Evolutionary conservation across 2,797 vertebrate genomes (phyloP), one percentile per base, ranked within the genome.

Genomic region (Brachymystax lenok): DNA sequence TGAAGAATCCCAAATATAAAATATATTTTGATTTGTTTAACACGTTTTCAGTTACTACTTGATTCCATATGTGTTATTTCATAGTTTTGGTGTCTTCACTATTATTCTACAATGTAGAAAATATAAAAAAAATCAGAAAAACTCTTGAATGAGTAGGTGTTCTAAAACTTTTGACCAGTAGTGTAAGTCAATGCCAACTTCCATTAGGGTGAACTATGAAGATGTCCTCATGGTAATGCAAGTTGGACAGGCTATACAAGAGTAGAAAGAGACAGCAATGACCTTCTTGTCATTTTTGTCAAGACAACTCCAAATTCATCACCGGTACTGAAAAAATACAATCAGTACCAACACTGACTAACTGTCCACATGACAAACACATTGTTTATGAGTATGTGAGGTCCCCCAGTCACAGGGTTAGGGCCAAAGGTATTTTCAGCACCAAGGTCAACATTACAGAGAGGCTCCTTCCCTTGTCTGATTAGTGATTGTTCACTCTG

Each of bases 301-400:
- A 13, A 71, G 17, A 71, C 3, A 1, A 6, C 70, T 74, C 74
- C 69, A 46, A 40, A 30, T 77, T 74, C n/a, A 76, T 35, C 70
- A 40, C 30, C 12, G 19, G 56, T 24, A 74, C 56, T 77, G 78
- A 74, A 76, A 77, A 59, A 35, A 71, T 74, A 51, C 67, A 54
- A 76, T 76, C 74, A 78, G 81, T 67, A 74, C 78, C 59, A 76
- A 59, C 56, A 71, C 79, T 80, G 69, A 78, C 82, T 83, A 81
- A 79, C 66, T 79, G 78, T 84, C 84, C 10, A 51, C 46, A 74
- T 80, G 82, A 89, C 75, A 83, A 70, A 81, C 78, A 40, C 63
- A 78, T 76, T 74, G 77, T 79, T 81, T 78, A 79, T 79, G 71
- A 73, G 75, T 76, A 16, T 5, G 78, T 33, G 78, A 76, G 40